These are phyloP conservation scores for Bilobella aurantiaca DNA, from an alignment of 1,140 invertebrate genomes.

Conservation along the genomic window DNA sequence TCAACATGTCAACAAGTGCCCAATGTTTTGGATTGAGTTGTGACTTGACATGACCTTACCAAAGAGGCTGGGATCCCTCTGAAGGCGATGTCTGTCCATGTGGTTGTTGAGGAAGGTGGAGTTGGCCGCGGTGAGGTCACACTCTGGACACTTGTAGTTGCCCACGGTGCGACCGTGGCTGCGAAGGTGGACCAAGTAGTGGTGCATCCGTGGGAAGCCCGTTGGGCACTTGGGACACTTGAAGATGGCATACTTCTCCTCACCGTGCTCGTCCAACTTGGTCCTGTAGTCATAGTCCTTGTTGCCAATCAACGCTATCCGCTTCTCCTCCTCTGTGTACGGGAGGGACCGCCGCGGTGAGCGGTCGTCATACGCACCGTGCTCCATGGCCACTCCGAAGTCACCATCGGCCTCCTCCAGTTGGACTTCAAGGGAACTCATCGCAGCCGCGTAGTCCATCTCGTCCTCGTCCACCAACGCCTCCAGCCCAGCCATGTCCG, in stretches of 20 bases:
- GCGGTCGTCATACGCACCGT: neutral
- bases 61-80: neutral
- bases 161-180: neutral
- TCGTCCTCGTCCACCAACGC: neutral
- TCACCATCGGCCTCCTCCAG: neutral
- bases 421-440: neutral
- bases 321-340: neutral
- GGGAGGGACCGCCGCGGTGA: neutral
- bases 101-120: neutral
- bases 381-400: neutral
- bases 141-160: neutral
- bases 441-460: neutral
- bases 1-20: neutral
- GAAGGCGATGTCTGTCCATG: neutral
- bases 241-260: neutral
- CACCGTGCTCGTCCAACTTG: neutral
- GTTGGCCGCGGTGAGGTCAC: neutral
- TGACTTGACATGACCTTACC: neutral
- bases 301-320: neutral
- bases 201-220: neutral
- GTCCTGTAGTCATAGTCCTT: neutral
- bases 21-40: neutral
- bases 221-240: conserved; percentile 1
- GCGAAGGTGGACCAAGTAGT: neutral
- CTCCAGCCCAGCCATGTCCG: neutral